Evolutionary conservation across 2,113 vertebrate species (phyloP).

Genomic region (Bombycilla garrulus): DNA sequence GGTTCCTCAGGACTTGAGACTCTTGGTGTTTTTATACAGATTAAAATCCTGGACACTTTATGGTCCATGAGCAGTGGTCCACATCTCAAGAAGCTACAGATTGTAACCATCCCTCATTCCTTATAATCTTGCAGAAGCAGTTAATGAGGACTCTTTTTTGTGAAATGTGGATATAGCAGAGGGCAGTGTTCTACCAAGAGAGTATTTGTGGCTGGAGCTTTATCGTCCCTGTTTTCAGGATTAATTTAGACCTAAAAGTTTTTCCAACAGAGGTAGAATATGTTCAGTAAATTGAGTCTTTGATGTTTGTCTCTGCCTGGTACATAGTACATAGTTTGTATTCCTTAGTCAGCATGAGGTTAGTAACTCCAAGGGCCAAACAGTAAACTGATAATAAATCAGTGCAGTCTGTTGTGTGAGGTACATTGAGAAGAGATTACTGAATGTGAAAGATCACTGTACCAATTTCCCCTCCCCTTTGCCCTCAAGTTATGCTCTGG

Average conservation of each 20-base stretch:
- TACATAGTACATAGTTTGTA: neutral
- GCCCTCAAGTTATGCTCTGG: neutral
- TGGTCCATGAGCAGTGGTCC: neutral
- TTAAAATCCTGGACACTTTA: neutral
- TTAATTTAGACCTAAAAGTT: neutral
- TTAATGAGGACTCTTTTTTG: neutral
- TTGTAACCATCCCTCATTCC: neutral
- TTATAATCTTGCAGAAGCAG: neutral
- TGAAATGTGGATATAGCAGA: neutral
- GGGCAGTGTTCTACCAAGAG: neutral
- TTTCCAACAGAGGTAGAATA: neutral
- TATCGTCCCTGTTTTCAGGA: neutral
- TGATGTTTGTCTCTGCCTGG: neutral
- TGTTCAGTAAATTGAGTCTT: neutral
- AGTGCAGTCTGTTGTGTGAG: neutral
- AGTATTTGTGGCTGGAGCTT: neutral
- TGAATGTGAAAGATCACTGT: neutral
- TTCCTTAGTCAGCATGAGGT: neutral
- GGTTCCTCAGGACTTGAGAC: neutral
- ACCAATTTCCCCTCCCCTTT: neutral
- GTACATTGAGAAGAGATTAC: neutral
- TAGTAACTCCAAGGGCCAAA: neutral
- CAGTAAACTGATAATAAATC: neutral
- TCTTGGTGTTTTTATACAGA: neutral
- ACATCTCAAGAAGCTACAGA: neutral